Evolutionary conservation across 1,140 invertebrate species (phyloP).

Genomic region (Plectrocnemia conspersa): DNA sequence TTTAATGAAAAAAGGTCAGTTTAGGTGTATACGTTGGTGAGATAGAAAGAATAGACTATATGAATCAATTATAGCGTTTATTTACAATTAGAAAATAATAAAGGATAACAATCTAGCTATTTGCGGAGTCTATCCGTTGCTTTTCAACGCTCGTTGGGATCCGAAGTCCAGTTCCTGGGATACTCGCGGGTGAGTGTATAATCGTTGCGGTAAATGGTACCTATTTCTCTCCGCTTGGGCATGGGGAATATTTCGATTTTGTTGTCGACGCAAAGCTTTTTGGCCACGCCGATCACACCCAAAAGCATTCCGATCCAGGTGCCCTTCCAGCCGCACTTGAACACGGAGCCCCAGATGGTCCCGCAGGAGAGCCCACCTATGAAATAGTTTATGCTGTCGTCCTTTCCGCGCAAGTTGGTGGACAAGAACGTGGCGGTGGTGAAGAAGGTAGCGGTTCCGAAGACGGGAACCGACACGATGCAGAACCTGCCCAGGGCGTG

Average conservation of each 20-base stretch:
- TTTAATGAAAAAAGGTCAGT: too few species aligned
- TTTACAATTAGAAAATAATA: too few species aligned
- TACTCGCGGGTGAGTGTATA: constrained; percentile 5
- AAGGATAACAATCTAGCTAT: too few species aligned
- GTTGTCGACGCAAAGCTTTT: constrained; percentile 54
- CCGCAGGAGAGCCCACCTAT: constrained; percentile 57
- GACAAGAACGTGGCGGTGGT: constrained; percentile 55
- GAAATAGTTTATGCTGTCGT: constrained; percentile 60
- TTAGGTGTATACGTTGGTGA: too few species aligned
- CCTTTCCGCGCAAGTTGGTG: constrained; percentile 58
- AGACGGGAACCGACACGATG: constrained; percentile 50
- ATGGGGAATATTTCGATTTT: constrained; percentile 51
- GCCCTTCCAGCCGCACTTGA: constrained; percentile 38
- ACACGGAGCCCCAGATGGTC: constrained; percentile 54
- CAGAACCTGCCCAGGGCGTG: not conserved
- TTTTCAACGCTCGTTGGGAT: constrained; percentile 23
- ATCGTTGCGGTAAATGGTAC: constrained; percentile 11
- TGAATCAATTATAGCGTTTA: too few species aligned
- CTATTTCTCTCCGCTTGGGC: constrained; percentile 29
- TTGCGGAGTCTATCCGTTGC: too few species aligned
- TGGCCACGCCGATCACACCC: constrained; percentile 51
- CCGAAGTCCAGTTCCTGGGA: constrained; percentile 19
- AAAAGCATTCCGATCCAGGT: constrained; percentile 40
- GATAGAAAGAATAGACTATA: too few species aligned
- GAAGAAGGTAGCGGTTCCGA: constrained; percentile 61